phyloP scores from a whole-genome alignment of 2,797 vertebrate species.

The Helostoma temminkii region DNA sequence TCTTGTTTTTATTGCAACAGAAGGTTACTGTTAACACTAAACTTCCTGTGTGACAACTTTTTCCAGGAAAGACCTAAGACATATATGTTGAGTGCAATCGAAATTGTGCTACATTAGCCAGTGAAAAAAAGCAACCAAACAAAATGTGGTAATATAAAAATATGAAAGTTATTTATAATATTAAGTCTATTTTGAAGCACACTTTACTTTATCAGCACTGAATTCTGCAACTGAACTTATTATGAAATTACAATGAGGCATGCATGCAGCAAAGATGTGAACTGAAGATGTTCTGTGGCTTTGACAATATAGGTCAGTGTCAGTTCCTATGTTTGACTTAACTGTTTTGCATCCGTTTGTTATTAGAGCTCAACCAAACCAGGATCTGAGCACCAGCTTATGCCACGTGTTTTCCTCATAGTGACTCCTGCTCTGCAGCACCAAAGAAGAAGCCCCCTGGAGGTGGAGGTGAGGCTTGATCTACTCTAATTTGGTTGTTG shows the following conservation, averaged over 20 bases:
- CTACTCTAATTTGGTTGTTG: constrained; percentile 42
- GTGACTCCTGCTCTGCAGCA: not conserved
- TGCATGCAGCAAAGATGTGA: constrained; percentile 34
- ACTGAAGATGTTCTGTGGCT: constrained; percentile 67
- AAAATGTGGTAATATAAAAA: not conserved
- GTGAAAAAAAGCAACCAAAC: not conserved
- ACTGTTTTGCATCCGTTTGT: constrained; percentile 64
- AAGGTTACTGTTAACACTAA: not conserved
- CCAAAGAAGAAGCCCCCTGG: constrained; percentile 46
- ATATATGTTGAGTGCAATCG: not conserved
- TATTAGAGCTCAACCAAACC: constrained; percentile 50
- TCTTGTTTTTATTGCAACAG: constrained; percentile 5
- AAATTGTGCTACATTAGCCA: too few species aligned
- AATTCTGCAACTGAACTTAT: not conserved
- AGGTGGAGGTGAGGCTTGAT: constrained; percentile 47
- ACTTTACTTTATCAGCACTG: not conserved
- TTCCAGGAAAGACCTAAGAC: not conserved
- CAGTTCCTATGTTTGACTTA: constrained; percentile 58
- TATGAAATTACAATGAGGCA: constrained; percentile 25
- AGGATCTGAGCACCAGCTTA: constrained; percentile 31
- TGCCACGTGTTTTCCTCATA: not conserved
- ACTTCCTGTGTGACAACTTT: constrained; percentile 1
- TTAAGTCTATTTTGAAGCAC: not conserved
- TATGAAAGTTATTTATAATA: too few species aligned
- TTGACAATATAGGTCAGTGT: constrained; percentile 78